Evolutionary conservation across 2,113 vertebrate genomes (phyloP).

Genomic region (Amphiprion ocellaris): DNA sequence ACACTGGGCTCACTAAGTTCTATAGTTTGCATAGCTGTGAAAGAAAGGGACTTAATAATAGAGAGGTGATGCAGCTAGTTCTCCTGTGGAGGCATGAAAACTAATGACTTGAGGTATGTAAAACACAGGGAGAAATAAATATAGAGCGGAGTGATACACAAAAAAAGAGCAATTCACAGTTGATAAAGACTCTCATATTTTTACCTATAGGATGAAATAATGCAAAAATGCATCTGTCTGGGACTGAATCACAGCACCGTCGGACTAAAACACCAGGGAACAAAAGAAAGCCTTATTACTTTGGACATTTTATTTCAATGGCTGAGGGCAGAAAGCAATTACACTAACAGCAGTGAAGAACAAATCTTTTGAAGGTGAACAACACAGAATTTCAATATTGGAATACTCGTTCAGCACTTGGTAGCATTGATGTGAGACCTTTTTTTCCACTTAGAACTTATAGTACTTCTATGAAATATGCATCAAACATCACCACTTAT

Average conservation of each 20-base stretch:
- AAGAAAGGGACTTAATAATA: constrained; percentile 58
- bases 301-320: constrained; percentile 56
- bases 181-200: constrained; percentile 46
- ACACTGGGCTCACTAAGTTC: constrained; percentile 49
- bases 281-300: constrained; percentile 50
- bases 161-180: constrained; percentile 51
- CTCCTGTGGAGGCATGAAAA: constrained; percentile 52
- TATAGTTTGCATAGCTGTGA: constrained; percentile 61
- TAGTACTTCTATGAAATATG: constrained; percentile 31
- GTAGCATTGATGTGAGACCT: constrained; percentile 14
- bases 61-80: constrained; percentile 48
- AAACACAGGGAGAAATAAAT: constrained; percentile 40
- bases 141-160: constrained; percentile 53
- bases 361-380: constrained; percentile 66
- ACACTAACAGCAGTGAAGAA: constrained; percentile 62
- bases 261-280: constrained; percentile 11
- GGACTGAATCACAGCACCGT: constrained; percentile 29
- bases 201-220: constrained; percentile 43
- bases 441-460: constrained; percentile 38
- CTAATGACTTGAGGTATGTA: constrained; percentile 59
- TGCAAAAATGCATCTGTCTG: constrained; percentile 45
- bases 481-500: constrained; percentile 16
- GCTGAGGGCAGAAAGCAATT: constrained; percentile 66
- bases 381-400: constrained; percentile 56
- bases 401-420: constrained; percentile 38